These are phyloP conservation scores for Rhimphoctona megacephalus DNA, from an alignment of 2,888 invertebrate species.

Conservation along the genomic window DNA sequence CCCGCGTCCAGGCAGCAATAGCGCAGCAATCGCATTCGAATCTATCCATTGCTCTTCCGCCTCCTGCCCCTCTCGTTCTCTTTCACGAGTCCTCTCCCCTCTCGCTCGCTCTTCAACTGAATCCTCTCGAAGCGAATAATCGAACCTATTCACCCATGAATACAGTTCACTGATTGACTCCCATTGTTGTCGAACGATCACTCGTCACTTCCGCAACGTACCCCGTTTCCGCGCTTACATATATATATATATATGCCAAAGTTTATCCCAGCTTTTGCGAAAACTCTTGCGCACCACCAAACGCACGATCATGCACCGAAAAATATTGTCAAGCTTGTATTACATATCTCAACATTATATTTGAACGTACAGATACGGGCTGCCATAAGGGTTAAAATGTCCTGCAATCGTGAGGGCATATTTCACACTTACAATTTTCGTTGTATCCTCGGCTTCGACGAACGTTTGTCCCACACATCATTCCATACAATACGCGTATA, in stretches of 20 bases:
- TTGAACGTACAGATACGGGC: neutral
- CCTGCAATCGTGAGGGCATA: neutral
- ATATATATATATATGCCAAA: constrained; percentile 61
- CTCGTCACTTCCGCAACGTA: constrained; percentile 79
- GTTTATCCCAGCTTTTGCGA: constrained; percentile 72
- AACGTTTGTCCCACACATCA: constrained; percentile 14
- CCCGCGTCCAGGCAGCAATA: constrained; percentile 23
- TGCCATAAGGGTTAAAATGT: constrained; percentile 23
- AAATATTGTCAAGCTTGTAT: constrained; percentile 27
- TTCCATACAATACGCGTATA: neutral
- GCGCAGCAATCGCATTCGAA: constrained; percentile 42
- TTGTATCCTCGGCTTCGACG: neutral
- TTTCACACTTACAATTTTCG: neutral
- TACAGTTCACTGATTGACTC: constrained; percentile 82
- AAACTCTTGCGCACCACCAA: constrained; percentile 38
- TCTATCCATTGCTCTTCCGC: constrained; percentile 33
- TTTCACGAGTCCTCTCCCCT: constrained; percentile 39
- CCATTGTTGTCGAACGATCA: constrained; percentile 82
- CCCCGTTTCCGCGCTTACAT: constrained; percentile 63
- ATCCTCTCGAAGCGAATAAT: constrained; percentile 78
- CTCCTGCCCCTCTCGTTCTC: constrained; percentile 15
- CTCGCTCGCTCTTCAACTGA: constrained; percentile 55
- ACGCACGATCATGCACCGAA: constrained; percentile 3
- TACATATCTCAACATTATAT: constrained; percentile 16
- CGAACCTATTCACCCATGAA: constrained; percentile 81